Conservation (phyloP, 2,113 vertebrate genomes). For the Corythoichthys intestinalis region DNA sequence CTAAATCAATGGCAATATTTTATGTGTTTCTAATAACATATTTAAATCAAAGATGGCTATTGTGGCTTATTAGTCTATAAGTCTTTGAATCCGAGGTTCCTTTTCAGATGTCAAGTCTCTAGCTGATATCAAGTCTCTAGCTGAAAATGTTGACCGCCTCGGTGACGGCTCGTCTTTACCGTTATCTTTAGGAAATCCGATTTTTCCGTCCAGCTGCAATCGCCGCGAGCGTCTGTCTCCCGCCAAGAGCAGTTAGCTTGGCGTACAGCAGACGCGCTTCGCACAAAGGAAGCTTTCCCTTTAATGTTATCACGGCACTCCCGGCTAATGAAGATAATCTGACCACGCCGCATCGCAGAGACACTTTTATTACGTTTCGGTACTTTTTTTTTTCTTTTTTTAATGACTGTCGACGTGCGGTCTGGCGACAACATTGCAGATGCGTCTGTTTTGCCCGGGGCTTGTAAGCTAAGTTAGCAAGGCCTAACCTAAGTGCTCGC, state of each 20-base stretch:
- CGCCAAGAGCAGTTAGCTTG: conserved; percentile 82
- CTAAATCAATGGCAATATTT: no score
- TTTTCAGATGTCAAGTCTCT: neutral
- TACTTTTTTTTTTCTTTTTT: conserved; percentile 10
- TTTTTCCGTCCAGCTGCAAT: neutral
- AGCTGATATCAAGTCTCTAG: neutral
- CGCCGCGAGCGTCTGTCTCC: conserved; percentile 71
- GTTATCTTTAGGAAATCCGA: neutral
- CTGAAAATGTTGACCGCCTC: neutral
- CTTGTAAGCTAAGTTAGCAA: neutral
- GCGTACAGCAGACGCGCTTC: conserved; percentile 76
- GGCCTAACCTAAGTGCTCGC: neutral
- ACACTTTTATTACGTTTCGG: conserved; percentile 62
- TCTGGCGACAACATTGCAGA: neutral
- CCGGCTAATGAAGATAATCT: conserved; percentile 38
- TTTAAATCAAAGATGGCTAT: no score
- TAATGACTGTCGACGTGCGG: conserved; percentile 46
- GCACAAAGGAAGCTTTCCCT: conserved; percentile 78
- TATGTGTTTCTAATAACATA: no score
- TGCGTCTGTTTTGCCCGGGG: conserved; percentile 3
- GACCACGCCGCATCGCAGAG: conserved; percentile 53
- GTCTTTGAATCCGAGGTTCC: no score
- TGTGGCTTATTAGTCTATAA: no score
- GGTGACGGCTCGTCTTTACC: neutral
- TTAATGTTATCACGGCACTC: conserved; percentile 80